Base-by-base conservation (phyloP, 2,113 vertebrate genomes). In the Takifugu bimaculatus region DNA sequence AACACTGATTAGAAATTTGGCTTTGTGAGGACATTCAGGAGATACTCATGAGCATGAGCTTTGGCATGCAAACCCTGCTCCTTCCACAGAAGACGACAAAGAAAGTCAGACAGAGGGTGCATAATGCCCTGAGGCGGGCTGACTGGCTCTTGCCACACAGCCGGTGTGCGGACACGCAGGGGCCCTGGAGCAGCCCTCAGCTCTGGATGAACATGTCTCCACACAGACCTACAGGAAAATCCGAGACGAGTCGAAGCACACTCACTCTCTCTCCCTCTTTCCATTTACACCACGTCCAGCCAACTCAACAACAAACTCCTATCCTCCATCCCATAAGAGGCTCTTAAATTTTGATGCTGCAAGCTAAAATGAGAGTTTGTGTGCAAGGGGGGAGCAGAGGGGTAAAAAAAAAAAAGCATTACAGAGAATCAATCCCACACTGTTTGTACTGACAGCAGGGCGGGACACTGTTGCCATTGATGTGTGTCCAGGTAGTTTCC, bases 111-210 rank as follows among this genome's bases (percentile, higher is more conserved):
- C 70, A 57, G 66, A 75, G 57, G 75, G 81, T 78, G 88, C 70
- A 77, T 91, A 89, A 88, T 87, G 90, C 90, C 92, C 89, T 52
- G 63, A 53, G 92, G 93, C 92, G 77, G 85, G 81, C 80, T 81
- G 84, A 88, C 90, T 88, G 87, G 91, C 90, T 91, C 88, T 87
- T 83, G 90, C 85, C 87, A 90, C 74, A 72, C 67, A 76, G 63
- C 71, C 54, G 4, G 88, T 90, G 82, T 81, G 89, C 81, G 53
- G 79, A 80, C 77, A 79, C 9, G 70, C 61, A 64, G 45, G 71
- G 69, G 82, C 75, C 77, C 65, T 51, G 68, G 64, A 80, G 81
- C 72, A 84, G 81, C 75, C 68, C 83, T 78, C 65, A 62, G 49
- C 62, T 74, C 73, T 35, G 66, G 91, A 88, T 82, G 76, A 91